These are phyloP conservation scores for Neofelis nebulosa DNA, from an alignment of 2,113 vertebrate genomes.

Conservation along the genomic window DNA sequence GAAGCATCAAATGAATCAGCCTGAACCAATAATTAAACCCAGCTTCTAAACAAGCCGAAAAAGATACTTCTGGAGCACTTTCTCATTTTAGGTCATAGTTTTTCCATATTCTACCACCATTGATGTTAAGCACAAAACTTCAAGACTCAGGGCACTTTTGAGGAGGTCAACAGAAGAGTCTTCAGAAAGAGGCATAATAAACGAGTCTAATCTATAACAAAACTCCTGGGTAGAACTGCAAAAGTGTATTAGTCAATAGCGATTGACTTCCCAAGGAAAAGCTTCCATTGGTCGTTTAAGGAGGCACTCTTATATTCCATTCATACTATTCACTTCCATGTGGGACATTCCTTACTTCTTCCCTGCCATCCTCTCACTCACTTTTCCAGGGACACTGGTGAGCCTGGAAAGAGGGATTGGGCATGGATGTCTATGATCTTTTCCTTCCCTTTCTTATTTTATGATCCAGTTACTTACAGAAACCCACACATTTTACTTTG, in stretches of 20 bases:
- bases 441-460: neutral
- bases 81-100: neutral
- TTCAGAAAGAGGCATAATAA: neutral
- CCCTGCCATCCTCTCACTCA: neutral
- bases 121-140: neutral
- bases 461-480: neutral
- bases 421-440: neutral
- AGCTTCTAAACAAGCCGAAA: neutral
- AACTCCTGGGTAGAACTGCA: neutral
- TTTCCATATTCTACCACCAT: neutral
- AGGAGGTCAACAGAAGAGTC: neutral
- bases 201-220: neutral
- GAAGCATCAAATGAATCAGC: neutral
- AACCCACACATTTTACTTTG: neutral
- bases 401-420: neutral
- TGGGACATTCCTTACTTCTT: neutral
- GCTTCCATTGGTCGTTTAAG: neutral
- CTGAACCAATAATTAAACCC: neutral
- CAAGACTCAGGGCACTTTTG: neutral
- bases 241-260: no score
- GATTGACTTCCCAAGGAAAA: neutral
- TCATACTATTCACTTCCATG: neutral
- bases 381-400: neutral
- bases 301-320: neutral
- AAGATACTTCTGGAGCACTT: neutral